Conservation (phyloP, 2,888 invertebrate genomes). For the Latrodectus elegans region DNA sequence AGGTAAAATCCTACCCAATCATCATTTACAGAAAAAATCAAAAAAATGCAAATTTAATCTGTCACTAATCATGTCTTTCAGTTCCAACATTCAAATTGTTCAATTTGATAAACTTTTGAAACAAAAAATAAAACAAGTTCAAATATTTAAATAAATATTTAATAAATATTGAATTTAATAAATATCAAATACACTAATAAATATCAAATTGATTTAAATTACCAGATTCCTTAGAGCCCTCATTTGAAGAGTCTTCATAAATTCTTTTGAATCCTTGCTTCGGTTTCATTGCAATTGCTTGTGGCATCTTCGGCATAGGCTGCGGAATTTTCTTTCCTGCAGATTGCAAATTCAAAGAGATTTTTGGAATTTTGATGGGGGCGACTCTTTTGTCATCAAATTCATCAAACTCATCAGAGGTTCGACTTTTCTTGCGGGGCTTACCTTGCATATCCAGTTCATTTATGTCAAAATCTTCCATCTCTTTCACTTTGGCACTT, state of each 20-base stretch:
- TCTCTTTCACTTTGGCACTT: constrained; percentile 94
- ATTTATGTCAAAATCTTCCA: constrained; percentile 81
- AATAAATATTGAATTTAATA: too few species aligned
- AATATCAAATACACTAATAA: not conserved
- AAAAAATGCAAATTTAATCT: too few species aligned
- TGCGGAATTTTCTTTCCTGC: constrained; percentile 5
- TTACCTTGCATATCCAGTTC: constrained; percentile 58
- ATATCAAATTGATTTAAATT: constrained; percentile 1
- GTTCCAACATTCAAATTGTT: not conserved
- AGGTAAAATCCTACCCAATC: too few species aligned
- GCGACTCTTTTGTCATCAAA: constrained; percentile 60
- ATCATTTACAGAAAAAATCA: too few species aligned
- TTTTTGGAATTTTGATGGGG: constrained; percentile 66
- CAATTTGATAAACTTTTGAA: not conserved
- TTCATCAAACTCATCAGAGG: constrained; percentile 47
- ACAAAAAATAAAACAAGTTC: not conserved
- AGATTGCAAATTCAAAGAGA: constrained; percentile 23
- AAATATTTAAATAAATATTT: too few species aligned
- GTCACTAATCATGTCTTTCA: too few species aligned
- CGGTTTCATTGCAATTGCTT: constrained; percentile 21
- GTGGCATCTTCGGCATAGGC: constrained; percentile 7
- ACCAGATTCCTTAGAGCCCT: constrained; percentile 59
- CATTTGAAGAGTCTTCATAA: constrained; percentile 48
- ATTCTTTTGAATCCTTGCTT: constrained; percentile 21
- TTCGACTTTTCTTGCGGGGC: constrained; percentile 42